These are phyloP conservation scores for Polydrusus tereticollis DNA, from an alignment of 2,888 invertebrate species.

Conservation along the genomic window DNA sequence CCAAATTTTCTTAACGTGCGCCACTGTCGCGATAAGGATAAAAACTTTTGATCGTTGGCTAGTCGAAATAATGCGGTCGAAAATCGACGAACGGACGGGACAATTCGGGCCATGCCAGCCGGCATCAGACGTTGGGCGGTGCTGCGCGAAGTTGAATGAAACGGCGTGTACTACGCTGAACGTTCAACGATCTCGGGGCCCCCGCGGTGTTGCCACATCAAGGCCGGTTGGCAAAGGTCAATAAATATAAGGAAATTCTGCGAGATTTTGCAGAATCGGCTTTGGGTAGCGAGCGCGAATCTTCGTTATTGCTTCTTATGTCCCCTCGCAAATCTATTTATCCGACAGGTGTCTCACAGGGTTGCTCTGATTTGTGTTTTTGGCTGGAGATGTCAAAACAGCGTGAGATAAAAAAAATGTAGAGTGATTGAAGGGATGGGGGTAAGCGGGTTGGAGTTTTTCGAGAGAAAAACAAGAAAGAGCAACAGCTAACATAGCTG, in stretches of 20 bases:
- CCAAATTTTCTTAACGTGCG: constrained; percentile 18
- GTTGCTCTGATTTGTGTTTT: constrained; percentile 2
- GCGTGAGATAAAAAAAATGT: neutral
- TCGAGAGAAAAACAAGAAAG: neutral
- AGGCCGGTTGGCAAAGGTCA: constrained; percentile 42
- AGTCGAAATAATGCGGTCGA: constrained; percentile 41
- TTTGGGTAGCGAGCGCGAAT: neutral
- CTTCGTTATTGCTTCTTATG: constrained; percentile 2
- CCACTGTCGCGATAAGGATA: constrained; percentile 1
- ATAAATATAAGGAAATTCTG: constrained; percentile 31
- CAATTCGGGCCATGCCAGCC: constrained; percentile 35
- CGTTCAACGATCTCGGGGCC: constrained; percentile 65
- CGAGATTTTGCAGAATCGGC: constrained; percentile 13
- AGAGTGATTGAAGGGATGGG: neutral
- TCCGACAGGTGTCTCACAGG: constrained; percentile 9
- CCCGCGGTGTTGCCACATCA: constrained; percentile 42
- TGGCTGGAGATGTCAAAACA: neutral
- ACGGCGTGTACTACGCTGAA: constrained; percentile 63
- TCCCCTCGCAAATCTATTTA: constrained; percentile 5
- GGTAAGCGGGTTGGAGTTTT: neutral
- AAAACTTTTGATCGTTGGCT: constrained; percentile 14
- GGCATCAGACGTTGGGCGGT: constrained; percentile 62
- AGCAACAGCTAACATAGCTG: neutral
- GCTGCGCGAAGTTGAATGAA: constrained; percentile 65
- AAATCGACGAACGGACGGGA: constrained; percentile 30